These are phyloP conservation scores for Phthorimaea operculella DNA, from an alignment of 1,140 invertebrate genomes.

Conservation along the genomic window DNA sequence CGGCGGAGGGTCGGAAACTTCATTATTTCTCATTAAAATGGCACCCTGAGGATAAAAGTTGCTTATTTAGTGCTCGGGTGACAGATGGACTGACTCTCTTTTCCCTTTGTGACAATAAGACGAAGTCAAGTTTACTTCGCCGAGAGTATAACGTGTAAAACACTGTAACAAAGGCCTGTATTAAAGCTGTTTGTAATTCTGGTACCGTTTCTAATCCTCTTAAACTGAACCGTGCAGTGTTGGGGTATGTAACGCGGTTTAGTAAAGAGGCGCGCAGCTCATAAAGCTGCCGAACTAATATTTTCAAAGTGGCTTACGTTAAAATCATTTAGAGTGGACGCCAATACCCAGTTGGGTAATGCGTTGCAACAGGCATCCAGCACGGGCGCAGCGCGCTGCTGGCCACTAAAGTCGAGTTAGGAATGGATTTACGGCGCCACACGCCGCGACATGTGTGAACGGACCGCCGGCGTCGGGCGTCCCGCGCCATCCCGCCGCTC, in stretches of 20 bases:
- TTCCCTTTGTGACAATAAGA: conserved; percentile 6
- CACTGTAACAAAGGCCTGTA: too few species aligned
- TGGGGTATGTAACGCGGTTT: not conserved
- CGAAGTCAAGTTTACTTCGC: not conserved
- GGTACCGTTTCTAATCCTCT: too few species aligned
- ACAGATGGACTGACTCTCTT: conserved; percentile 45
- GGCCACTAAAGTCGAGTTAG: conserved; percentile 62
- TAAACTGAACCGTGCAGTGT: too few species aligned
- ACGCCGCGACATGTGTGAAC: conserved; percentile 35
- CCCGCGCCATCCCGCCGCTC: not conserved
- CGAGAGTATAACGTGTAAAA: not conserved
- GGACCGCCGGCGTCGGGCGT: conserved; percentile 2
- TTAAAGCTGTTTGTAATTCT: too few species aligned
- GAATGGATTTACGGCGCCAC: conserved; percentile 54
- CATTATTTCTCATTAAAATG: conserved; percentile 63
- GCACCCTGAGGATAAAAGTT: conserved; percentile 54
- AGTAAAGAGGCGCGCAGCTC: not conserved
- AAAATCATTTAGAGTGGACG: conserved; percentile 17
- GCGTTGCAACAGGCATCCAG: conserved; percentile 32
- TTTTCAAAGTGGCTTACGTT: conserved; percentile 1
- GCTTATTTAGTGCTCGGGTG: conserved; percentile 51
- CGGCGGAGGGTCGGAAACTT: conserved; percentile 38
- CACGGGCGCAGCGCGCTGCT: conserved; percentile 20
- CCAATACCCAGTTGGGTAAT: conserved; percentile 39
- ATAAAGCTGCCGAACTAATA: conserved; percentile 3